Evolutionary conservation across 2,113 vertebrate species (phyloP).

Genomic region (Ciconia boyciana): DNA sequence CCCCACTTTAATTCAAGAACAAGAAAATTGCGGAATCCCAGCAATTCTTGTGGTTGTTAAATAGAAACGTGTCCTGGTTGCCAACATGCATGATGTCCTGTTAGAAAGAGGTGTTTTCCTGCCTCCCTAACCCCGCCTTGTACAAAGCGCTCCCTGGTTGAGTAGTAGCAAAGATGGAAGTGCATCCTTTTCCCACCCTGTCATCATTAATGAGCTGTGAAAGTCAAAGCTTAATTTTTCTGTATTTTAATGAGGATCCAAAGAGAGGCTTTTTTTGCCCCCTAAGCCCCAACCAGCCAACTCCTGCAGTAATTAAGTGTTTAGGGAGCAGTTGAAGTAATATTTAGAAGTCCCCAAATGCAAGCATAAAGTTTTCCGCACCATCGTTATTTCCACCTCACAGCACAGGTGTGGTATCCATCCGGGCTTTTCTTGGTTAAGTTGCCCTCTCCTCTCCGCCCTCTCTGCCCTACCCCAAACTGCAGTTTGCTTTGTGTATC

Average conservation of each 20-base stretch:
- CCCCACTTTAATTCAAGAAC: not conserved
- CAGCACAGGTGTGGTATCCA: not conserved
- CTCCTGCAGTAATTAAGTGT: slow-evolving; percentile 35
- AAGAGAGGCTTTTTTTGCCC: slow-evolving; percentile 22
- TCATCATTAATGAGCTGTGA: slow-evolving; percentile 56
- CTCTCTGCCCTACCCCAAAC: not conserved
- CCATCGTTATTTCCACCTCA: not conserved
- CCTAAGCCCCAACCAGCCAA: slow-evolving; percentile 20
- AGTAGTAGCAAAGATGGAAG: slow-evolving; percentile 15
- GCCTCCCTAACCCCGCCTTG: not conserved
- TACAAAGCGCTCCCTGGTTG: not conserved
- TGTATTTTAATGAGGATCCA: slow-evolving; percentile 40
- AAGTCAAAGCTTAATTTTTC: slow-evolving; percentile 57
- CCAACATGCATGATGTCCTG: not conserved
- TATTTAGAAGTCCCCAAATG: slow-evolving; percentile 25
- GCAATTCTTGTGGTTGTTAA: not conserved
- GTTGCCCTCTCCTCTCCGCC: not conserved
- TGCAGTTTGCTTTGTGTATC: not conserved
- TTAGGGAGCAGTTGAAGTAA: slow-evolving; percentile 31
- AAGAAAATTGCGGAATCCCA: not conserved
- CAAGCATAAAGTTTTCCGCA: not conserved
- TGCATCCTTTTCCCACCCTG: slow-evolving; percentile 31
- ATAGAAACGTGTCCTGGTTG: not conserved
- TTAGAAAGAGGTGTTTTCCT: not conserved
- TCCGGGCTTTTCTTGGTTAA: not conserved